Evolutionary conservation across 2,797 vertebrate species (phyloP), one percentile per base, ranked within the genome.

Genomic region (Holocentrus rufus): DNA sequence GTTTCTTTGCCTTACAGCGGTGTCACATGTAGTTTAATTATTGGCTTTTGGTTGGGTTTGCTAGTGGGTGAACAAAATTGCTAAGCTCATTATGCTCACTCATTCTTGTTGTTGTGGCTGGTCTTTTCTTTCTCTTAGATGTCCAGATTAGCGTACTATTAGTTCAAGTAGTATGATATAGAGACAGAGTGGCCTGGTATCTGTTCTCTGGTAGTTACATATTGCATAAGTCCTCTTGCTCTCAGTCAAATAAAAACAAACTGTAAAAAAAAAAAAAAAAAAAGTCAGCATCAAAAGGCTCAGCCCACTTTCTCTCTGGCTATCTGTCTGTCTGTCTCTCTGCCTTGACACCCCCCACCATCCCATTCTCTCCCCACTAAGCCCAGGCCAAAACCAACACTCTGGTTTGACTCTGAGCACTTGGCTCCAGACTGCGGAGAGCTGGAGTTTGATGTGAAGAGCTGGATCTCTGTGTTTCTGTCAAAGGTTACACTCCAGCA

Each of bases 341-440:
- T 39, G 65, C 79, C 84, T 77, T 27, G 69, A 76, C 34, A 10
- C 61, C 76, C 75, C 63, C 74, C 55, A 44, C 84, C 77, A 83
- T 82, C 76, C 77, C 80, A 68, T 82, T 80, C 82, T 87, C 74
- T 87, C 82, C 87, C 79, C 68, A 85, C 65, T 81, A 80, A 85
- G 71, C 61, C 69, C 58, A 80, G 76, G 87, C 90, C 91, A 93
- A 93, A 89, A 92, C 79, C 88, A 93, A 92, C 91, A 91, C 90
- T 85, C 83, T 79, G 79, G 79, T 88, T 81, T 89, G 88, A 91
- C 88, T 92, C 77, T 78, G 86, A 92, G 83, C 84, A 83, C 88
- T 92, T 90, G 87, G 88, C 88, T 86, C 57, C 67, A 85, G 81
- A 73, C 70, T 71, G 85, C 72, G 80, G 86, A 88, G 56, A 49